phyloP scores from a whole-genome alignment of 92 coral and sea anemone genomes.

The Isaurus tuberculatus region DNA sequence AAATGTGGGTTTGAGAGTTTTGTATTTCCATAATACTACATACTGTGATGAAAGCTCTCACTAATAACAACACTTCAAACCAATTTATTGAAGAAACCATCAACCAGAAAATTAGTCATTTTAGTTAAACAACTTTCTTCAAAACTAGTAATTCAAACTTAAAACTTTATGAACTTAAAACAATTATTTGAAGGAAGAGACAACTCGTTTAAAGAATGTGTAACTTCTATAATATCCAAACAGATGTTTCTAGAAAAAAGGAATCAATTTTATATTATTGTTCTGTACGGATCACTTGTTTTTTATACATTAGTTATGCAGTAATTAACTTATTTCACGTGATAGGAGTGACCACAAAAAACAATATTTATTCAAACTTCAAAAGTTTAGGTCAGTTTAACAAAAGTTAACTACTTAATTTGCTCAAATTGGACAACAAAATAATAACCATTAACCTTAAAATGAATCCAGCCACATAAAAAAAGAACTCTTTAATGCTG shows the following conservation, averaged over 20 bases:
- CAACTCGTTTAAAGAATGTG: neutral
- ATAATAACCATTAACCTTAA: neutral
- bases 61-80: neutral
- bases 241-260: neutral
- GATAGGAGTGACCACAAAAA: constrained; percentile 1
- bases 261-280: constrained; percentile 2
- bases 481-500: too few relatives aligned
- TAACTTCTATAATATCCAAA: neutral
- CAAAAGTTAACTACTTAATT: neutral
- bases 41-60: neutral
- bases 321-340: neutral
- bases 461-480: too few relatives aligned
- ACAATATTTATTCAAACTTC: neutral
- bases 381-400: neutral
- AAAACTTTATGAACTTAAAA: neutral
- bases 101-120: neutral
- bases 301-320: neutral
- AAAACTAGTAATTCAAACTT: neutral
- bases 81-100: neutral
- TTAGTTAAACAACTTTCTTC: neutral
- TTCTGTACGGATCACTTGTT: neutral
- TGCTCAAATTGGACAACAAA: neutral
- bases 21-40: neutral
- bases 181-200: too few relatives aligned
- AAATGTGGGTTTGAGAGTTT: neutral